Conservation (phyloP, 2,888 invertebrate genomes). For the Electrophaes corylata region DNA sequence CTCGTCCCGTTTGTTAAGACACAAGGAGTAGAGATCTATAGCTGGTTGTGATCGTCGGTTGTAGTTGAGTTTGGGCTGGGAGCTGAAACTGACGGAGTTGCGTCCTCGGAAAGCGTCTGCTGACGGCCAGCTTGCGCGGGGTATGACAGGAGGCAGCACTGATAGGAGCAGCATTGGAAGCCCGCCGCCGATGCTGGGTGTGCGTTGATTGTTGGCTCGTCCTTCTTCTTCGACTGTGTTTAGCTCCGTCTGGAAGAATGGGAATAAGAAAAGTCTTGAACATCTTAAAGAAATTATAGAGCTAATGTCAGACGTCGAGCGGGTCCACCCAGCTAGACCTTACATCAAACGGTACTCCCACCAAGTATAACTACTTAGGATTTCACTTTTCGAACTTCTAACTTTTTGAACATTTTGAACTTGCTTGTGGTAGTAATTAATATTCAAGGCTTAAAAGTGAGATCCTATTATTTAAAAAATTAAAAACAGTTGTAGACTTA, state of each 20-base stretch:
- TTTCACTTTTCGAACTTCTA: no score
- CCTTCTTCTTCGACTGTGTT: conserved; percentile 77
- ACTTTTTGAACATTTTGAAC: no score
- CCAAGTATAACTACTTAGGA: no score
- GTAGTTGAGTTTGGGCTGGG: conserved; percentile 86
- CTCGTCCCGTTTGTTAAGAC: conserved; percentile 82
- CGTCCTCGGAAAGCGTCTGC: conserved; percentile 86
- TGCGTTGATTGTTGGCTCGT: conserved; percentile 61
- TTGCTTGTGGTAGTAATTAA: no score
- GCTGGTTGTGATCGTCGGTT: conserved; percentile 80
- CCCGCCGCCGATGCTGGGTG: conserved; percentile 88
- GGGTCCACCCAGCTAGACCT: no score
- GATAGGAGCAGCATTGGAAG: conserved; percentile 88
- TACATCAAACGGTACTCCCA: no score
- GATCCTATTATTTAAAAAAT: no score
- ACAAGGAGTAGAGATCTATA: conserved; percentile 84
- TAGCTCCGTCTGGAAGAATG: conserved; percentile 65
- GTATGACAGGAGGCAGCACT: conserved; percentile 90
- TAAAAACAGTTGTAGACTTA: no score
- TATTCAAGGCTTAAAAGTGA: no score
- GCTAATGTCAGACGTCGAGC: no score
- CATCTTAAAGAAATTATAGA: no score
- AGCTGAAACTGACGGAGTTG: conserved; percentile 87
- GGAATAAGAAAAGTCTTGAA: neutral
- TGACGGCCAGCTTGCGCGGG: conserved; percentile 91